Evolutionary conservation across 2,797 vertebrate genomes (phyloP), one percentile per base, ranked within the genome.

Genomic region (Hylomyscus alleni): DNA sequence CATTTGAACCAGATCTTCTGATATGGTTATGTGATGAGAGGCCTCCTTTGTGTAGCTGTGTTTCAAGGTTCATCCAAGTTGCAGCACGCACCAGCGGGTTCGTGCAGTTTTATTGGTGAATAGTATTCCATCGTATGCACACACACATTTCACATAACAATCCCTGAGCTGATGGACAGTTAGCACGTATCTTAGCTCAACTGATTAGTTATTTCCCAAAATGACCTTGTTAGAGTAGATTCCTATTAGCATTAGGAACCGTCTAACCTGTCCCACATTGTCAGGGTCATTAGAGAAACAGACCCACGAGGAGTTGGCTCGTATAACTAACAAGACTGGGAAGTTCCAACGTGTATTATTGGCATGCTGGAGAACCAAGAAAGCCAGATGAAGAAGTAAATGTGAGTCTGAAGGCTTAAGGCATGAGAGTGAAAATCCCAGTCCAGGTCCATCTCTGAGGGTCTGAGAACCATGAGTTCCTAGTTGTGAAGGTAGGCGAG

Each of bases 181-280:
- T 47, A 26, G 50, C 78, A 67, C 31, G 24, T 10, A 14, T 75
- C 80, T 77, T 81, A 88, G 78, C 34, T 56, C 91, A 72, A 77
- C 52, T 73, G 37, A n/a, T 87, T 56, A 40, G 40, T 12, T 89
- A n/a, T 80, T 93, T 92, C 93, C 84, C 58, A 56, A 84, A 92
- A 56, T 3, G 60, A 65, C 56, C 31, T 2, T 60, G 17, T 65
- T 44, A n/a, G 5, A 75, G 47, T 90, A 65, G 91, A 84, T 90
- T 75, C 4, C 58, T 80, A 13, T 58, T 50, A 89, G 19, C 52
- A 90, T 9, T 58, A 58, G n/a, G 65, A 88, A 67, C 5, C 9
- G 37, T 83, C 56, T 19, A 24, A 6, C 50, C 26, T 44, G 67
- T 75, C 77, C 72, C n/a, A 85, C 52, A 75, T 81, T n/a, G 34